Evolutionary conservation across 2,888 invertebrate species (phyloP).

Genomic region (Sinhomidia bicolor): DNA sequence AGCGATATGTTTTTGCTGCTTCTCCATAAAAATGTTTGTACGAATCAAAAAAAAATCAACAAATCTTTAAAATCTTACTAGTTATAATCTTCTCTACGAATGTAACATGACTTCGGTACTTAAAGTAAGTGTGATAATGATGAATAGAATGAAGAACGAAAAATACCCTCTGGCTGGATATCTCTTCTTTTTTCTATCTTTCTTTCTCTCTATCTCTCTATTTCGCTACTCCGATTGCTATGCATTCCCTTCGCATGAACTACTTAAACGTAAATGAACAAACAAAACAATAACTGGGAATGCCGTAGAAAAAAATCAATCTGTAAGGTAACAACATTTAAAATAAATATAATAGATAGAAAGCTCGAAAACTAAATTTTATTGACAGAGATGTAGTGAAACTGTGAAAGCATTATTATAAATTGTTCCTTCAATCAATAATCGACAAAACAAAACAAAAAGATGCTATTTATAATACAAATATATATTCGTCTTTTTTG

Average conservation of each 20-base stretch:
- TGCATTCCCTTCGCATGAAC: conserved; percentile 26
- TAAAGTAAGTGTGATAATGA: conserved; percentile 17
- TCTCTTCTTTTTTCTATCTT: conserved; percentile 56
- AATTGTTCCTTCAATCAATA: neutral
- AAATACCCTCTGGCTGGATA: conserved; percentile 68
- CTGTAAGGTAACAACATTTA: conserved; percentile 24
- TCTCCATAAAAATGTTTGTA: conserved; percentile 67
- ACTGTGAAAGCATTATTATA: conserved; percentile 18
- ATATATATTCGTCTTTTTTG: no score
- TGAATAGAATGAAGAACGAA: conserved; percentile 17
- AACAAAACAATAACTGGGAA: conserved; percentile 8
- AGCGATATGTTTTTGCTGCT: conserved; percentile 25
- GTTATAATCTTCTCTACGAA: neutral
- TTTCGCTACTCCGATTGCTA: neutral
- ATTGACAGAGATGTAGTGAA: neutral
- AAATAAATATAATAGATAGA: neutral
- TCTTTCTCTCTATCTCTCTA: conserved; percentile 16
- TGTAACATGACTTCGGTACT: neutral
- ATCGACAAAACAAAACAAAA: conserved; percentile 46
- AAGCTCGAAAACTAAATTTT: neutral
- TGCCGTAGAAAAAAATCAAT: neutral
- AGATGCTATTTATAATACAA: neutral
- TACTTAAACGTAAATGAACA: neutral
- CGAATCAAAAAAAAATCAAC: conserved; percentile 21
- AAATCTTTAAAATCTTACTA: neutral